A percentile compares a stretch with the other conserved stretches of the same genome.
Evolutionary conservation across 2,113 vertebrate genomes (phyloP).

Genomic region (Hyaena hyaena): DNA sequence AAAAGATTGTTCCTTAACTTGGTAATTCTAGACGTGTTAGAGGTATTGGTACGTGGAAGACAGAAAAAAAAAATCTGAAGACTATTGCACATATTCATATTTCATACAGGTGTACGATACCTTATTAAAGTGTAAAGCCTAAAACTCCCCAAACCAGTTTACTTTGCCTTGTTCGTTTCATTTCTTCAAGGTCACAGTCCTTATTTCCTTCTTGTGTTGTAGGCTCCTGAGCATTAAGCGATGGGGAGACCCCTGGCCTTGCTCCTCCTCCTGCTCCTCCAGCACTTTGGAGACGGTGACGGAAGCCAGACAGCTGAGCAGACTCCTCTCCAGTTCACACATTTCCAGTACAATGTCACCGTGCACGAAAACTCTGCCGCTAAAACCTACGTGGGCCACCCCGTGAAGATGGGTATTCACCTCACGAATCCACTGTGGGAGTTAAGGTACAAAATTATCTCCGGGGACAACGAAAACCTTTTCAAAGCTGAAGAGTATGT

Average conservation of each 20-base stretch:
- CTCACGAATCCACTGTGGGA: slow-evolving; percentile 92
- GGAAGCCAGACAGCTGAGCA: slow-evolving; percentile 87
- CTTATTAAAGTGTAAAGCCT: not conserved
- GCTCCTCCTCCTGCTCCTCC: slow-evolving; percentile 89
- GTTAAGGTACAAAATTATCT: slow-evolving; percentile 97
- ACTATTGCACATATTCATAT: not conserved
- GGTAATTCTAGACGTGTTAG: not conserved
- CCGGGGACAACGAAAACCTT: slow-evolving; percentile 97
- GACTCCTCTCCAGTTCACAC: slow-evolving; percentile 90
- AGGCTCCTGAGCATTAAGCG: slow-evolving; percentile 89
- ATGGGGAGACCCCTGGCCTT: slow-evolving; percentile 92
- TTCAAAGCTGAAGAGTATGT: slow-evolving; percentile 98
- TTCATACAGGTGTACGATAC: not conserved
- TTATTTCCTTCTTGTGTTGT: slow-evolving; percentile 58
- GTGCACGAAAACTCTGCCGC: slow-evolving; percentile 99
- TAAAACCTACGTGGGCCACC: slow-evolving; percentile 96
- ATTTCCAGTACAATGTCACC: slow-evolving; percentile 94
- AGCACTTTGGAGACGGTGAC: slow-evolving; percentile 89
- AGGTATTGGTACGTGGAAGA: not conserved
- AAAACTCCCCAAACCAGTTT: not conserved
- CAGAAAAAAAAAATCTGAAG: not conserved
- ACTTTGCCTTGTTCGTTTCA: not conserved
- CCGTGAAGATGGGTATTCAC: slow-evolving; percentile 96
- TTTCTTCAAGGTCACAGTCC: not conserved
- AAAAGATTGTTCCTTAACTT: not conserved